Evolutionary conservation across 1,140 invertebrate species (phyloP).

Genomic region (Neodiprion pinetum): DNA sequence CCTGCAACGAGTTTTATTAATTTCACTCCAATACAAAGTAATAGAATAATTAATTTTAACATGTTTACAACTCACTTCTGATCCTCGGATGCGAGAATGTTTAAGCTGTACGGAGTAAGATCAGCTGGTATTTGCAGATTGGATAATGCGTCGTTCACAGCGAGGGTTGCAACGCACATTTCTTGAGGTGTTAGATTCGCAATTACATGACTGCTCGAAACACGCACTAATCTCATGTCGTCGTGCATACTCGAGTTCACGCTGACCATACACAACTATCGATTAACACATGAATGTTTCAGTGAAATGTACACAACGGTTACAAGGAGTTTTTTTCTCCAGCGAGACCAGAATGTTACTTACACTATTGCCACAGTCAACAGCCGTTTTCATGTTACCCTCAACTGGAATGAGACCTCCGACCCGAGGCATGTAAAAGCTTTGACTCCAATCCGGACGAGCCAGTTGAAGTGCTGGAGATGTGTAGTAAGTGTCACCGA

Average conservation of each 20-base stretch:
- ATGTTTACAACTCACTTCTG: constrained; percentile 45
- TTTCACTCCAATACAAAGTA: not conserved
- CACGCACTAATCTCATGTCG: constrained; percentile 62
- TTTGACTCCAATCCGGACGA: constrained; percentile 63
- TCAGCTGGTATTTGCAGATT: constrained; percentile 52
- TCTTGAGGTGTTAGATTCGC: constrained; percentile 62
- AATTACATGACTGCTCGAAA: constrained; percentile 65
- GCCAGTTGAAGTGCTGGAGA: constrained; percentile 65
- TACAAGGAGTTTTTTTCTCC: constrained; percentile 16
- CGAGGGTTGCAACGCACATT: constrained; percentile 61
- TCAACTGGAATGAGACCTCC: constrained; percentile 65
- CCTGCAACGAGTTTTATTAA: constrained; percentile 42
- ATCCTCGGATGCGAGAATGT: constrained; percentile 52
- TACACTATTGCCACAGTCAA: constrained; percentile 61
- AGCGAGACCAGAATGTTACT: constrained; percentile 27
- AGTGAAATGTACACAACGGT: no score
- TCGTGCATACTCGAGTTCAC: constrained; percentile 63
- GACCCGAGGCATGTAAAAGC: constrained; percentile 69
- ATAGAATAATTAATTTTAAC: not conserved
- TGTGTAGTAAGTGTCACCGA: constrained; percentile 56
- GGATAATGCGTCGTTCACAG: constrained; percentile 52
- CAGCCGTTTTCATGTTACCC: constrained; percentile 60
- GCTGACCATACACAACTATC: constrained; percentile 58
- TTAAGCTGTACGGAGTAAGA: constrained; percentile 50
- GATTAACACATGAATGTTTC: constrained; percentile 17